Conservation (phyloP, 2,113 vertebrate genomes). For the Hydrolagus affinis region DNA sequence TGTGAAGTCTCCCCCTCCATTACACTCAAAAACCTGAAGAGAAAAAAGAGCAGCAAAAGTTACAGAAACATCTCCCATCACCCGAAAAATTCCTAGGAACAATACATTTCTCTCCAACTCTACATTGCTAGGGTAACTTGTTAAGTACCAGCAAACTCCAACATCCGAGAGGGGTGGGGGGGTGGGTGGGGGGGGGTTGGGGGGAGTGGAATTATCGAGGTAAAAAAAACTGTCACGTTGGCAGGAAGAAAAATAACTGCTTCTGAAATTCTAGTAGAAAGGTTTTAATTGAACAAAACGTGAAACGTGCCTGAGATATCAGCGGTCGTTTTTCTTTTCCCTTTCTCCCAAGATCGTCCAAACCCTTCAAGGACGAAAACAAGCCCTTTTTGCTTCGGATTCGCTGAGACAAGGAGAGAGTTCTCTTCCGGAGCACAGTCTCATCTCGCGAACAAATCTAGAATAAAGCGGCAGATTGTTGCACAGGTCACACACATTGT, state of each 20-base stretch:
- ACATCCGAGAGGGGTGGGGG: no score
- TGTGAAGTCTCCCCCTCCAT: constrained; percentile 53
- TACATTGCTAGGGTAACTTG: no score
- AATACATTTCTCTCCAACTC: no score
- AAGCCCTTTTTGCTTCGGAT: constrained; percentile 69
- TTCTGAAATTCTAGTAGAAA: not conserved
- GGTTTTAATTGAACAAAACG: constrained; percentile 31
- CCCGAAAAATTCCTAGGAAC: not conserved
- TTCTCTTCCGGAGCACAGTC: constrained; percentile 75
- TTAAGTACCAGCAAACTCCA: no score
- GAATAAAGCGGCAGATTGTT: not conserved
- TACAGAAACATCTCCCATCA: constrained; percentile 33
- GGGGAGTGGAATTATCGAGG: not conserved
- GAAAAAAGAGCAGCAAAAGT: constrained; percentile 34
- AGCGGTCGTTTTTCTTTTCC: constrained; percentile 80
- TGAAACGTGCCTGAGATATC: constrained; percentile 65
- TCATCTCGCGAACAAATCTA: constrained; percentile 92
- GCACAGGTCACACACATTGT: not conserved
- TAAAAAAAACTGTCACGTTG: no score
- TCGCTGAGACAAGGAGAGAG: constrained; percentile 68
- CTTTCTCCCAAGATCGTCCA: constrained; percentile 81
- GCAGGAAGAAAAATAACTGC: not conserved
- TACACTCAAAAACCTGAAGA: constrained; percentile 72
- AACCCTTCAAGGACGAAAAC: constrained; percentile 87
- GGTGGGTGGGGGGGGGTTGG: not conserved